Conservation (phyloP, 2,797 vertebrate genomes). For the Aselliscus stoliczkanus region DNA sequence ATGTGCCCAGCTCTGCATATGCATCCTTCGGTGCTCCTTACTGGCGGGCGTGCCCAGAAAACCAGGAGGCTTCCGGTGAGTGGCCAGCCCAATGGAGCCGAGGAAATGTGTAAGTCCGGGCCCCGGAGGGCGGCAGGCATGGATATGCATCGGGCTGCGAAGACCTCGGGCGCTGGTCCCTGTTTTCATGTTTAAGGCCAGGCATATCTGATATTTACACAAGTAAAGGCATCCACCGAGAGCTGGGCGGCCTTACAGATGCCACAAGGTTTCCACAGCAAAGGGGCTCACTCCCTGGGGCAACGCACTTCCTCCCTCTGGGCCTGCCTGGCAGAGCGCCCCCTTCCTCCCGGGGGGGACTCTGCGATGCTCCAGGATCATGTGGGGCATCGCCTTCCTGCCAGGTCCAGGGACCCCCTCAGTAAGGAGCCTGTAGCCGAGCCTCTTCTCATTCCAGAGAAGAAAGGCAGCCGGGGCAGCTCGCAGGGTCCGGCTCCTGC, state of each 20-base stretch:
- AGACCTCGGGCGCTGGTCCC: neutral
- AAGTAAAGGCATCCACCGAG: neutral
- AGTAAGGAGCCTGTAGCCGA: neutral
- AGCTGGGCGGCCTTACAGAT: neutral
- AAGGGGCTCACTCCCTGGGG: neutral
- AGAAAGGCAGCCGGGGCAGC: neutral
- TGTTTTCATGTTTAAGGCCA: neutral
- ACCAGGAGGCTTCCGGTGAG: neutral
- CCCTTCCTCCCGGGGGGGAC: too few species aligned
- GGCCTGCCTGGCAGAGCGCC: neutral
- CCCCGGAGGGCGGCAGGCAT: too few species aligned
- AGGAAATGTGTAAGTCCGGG: neutral
- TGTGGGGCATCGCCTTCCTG: neutral
- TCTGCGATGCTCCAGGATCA: neutral
- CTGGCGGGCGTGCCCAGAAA: neutral
- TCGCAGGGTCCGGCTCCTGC: neutral
- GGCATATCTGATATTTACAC: neutral
- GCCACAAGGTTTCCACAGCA: neutral
- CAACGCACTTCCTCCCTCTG: neutral
- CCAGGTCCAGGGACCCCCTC: neutral
- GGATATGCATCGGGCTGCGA: neutral
- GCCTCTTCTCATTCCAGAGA: neutral
- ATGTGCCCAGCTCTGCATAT: neutral
- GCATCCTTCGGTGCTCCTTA: neutral
- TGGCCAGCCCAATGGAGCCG: fast-evolving